Percentiles rank a stretch among this genome's conserved stretches.
phyloP scores from a whole-genome alignment of 2,888 invertebrate genomes.

The Eucera pruinosa region DNA sequence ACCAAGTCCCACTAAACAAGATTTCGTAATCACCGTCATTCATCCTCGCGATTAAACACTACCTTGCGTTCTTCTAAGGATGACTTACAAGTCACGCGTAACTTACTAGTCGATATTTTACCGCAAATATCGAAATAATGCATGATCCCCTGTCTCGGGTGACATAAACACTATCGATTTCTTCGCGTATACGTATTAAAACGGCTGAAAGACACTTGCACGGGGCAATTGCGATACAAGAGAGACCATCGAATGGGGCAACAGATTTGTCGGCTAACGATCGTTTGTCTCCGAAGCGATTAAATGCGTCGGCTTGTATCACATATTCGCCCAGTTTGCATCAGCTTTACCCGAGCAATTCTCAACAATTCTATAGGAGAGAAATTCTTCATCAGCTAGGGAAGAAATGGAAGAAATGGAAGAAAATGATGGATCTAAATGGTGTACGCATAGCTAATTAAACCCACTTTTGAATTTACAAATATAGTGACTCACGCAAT shows the following conservation, averaged over 20 bases:
- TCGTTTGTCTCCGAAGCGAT: neutral
- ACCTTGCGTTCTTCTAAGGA: conserved; percentile 21
- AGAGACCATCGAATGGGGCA: too few relatives aligned
- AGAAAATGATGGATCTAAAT: too few relatives aligned
- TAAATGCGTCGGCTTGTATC: too few relatives aligned
- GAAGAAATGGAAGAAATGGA: too few relatives aligned
- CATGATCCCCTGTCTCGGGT: conserved; percentile 4
- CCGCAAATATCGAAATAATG: conserved; percentile 10
- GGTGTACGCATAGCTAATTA: too few relatives aligned
- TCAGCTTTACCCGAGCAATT: too few relatives aligned
- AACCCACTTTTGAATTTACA: too few relatives aligned
- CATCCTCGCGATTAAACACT: conserved; percentile 22
- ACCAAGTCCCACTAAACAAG: neutral
- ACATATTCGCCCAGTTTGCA: too few relatives aligned
- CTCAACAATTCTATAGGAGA: too few relatives aligned
- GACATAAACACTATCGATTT: conserved; percentile 37
- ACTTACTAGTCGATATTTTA: conserved; percentile 45
- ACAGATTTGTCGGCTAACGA: neutral
- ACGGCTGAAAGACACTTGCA: neutral
- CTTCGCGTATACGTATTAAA: neutral
- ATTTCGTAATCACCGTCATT: conserved; percentile 47
- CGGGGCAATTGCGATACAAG: neutral
- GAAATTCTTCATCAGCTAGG: too few relatives aligned
- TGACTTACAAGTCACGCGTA: conserved; percentile 52
- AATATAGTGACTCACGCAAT: too few relatives aligned